These are phyloP conservation scores for Archips xylosteana DNA, from an alignment of 2,888 invertebrate genomes.

Conservation along the genomic window DNA sequence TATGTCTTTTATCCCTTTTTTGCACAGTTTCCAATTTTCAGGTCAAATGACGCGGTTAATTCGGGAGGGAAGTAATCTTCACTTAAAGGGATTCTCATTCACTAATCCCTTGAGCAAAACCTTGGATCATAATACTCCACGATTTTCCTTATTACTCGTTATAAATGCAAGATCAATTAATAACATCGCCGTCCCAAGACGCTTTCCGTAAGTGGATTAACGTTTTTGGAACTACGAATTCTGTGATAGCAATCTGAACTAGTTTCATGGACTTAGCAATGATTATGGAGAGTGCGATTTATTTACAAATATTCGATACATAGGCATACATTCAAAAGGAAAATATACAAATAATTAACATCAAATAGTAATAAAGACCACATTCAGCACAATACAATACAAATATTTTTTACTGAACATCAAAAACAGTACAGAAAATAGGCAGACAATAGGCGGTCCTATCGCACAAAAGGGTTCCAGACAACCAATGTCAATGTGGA, in stretches of 20 bases:
- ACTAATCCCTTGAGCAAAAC: conserved; percentile 9
- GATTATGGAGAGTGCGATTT: too few species aligned
- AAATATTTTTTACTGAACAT: too few species aligned
- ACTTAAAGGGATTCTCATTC: conserved; percentile 21
- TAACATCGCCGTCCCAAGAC: conserved; percentile 4
- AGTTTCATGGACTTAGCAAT: neutral
- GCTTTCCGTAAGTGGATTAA: neutral
- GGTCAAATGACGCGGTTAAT: conserved; percentile 29
- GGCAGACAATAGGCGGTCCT: too few species aligned
- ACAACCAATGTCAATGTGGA: too few species aligned
- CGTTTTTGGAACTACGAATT: neutral
- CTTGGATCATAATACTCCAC: conserved; percentile 12
- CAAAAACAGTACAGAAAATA: too few species aligned
- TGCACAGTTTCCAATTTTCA: conserved; percentile 28
- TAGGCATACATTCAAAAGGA: too few species aligned
- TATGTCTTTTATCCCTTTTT: neutral
- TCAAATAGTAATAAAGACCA: too few species aligned
- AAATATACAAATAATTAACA: too few species aligned
- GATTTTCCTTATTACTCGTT: conserved; percentile 17
- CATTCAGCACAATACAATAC: too few species aligned
- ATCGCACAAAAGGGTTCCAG: too few species aligned
- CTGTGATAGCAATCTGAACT: neutral
- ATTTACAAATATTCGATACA: too few species aligned
- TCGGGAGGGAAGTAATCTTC: conserved; percentile 33
- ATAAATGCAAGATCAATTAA: conserved; percentile 22